phyloP scores from a whole-genome alignment of 1,140 invertebrate genomes.

The Nylanderia fulva region DNA sequence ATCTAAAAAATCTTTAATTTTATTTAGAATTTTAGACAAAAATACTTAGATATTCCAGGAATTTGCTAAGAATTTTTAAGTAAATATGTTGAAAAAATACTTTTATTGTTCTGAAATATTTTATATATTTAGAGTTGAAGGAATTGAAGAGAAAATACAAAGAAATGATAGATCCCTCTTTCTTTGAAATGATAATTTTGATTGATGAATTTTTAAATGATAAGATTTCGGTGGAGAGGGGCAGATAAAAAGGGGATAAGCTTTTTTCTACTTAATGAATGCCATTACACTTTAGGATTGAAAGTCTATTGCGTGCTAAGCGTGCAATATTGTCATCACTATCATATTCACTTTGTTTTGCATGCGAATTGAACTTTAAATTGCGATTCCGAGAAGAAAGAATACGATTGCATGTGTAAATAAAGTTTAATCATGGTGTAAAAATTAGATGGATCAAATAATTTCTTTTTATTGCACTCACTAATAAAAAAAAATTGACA shows the following conservation, averaged over 20 bases:
- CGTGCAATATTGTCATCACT: background rate
- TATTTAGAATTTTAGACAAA: no score
- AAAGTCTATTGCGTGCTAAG: background rate
- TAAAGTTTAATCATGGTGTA: no score
- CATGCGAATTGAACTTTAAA: background rate
- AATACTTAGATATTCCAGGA: no score
- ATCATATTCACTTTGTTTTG: slow-evolving; percentile 1
- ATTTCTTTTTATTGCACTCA: background rate
- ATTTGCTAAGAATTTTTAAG: no score
- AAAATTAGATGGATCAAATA: no score
- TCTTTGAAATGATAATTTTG: background rate
- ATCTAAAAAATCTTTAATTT: no score
- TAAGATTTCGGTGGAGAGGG: background rate
- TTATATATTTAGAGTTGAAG: no score
- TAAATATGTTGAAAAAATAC: no score
- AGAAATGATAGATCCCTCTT: background rate
- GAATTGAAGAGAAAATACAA: background rate
- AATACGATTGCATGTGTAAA: background rate
- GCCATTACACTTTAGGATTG: background rate
- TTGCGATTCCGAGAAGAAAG: background rate
- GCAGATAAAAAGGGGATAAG: no score
- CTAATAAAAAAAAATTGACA: background rate
- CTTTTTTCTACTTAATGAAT: background rate
- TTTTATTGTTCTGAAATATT: no score
- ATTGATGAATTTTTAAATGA: background rate